Evolutionary conservation across 2,888 invertebrate species (phyloP).

Genomic region (Sinodicranocentrus sp.): DNA sequence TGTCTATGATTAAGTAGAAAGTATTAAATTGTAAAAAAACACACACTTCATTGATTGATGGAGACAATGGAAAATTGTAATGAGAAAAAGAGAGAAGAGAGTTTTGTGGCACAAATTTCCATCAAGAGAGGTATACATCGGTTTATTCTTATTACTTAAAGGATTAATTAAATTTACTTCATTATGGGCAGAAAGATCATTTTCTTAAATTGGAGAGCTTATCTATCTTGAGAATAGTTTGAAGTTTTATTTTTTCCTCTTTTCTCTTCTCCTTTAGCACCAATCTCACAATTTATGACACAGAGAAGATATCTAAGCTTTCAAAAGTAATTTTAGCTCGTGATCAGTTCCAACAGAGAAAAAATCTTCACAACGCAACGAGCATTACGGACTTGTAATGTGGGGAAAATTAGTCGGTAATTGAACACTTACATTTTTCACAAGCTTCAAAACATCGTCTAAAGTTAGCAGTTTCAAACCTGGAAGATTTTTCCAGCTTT

Average conservation of each 20-base stretch:
- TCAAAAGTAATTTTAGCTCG: too few relatives aligned
- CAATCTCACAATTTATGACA: constrained; percentile 26
- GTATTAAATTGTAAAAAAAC: constrained; percentile 21
- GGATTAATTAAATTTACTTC: too few relatives aligned
- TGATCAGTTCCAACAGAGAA: too few relatives aligned
- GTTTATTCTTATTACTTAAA: too few relatives aligned
- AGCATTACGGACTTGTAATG: too few relatives aligned
- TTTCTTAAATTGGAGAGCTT: constrained; percentile 9
- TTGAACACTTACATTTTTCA: constrained; percentile 20
- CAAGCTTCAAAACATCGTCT: too few relatives aligned
- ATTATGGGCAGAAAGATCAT: too few relatives aligned
- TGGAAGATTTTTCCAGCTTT: too few relatives aligned
- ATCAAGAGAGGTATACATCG: constrained; percentile 33
- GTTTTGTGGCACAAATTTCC: constrained; percentile 52
- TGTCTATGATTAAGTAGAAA: constrained; percentile 13
- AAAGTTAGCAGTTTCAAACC: too few relatives aligned
- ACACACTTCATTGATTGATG: constrained; percentile 1
- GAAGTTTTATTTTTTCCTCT: background rate
- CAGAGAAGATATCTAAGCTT: too few relatives aligned
- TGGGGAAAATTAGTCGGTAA: background rate
- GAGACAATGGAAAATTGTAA: background rate
- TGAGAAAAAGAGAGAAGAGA: constrained; percentile 25
- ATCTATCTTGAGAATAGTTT: background rate
- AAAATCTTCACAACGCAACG: too few relatives aligned
- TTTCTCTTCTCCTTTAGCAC: constrained; percentile 29